phyloP scores from a whole-genome alignment of 2,888 invertebrate species.

The Drosophila melanosoma region DNA sequence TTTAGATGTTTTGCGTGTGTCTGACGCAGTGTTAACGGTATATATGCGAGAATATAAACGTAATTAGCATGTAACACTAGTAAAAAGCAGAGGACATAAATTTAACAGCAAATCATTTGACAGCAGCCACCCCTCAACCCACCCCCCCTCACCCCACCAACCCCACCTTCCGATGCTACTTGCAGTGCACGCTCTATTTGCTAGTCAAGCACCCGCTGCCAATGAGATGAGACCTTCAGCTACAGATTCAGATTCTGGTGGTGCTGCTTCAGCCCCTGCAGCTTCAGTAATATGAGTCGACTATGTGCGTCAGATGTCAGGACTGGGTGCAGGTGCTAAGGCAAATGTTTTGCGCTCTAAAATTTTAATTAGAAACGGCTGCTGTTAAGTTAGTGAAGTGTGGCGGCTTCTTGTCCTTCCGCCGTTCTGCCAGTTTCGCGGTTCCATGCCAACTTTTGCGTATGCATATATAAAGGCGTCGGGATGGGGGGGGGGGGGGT shows the following conservation, averaged over 20 bases:
- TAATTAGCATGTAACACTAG: slow-evolving; percentile 72
- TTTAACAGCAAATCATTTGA: slow-evolving; percentile 68
- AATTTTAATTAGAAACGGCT: slow-evolving; percentile 78
- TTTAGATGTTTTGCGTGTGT: slow-evolving; percentile 25
- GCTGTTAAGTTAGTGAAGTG: slow-evolving; percentile 74
- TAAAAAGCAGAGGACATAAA: slow-evolving; percentile 66
- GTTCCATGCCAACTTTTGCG: slow-evolving; percentile 54
- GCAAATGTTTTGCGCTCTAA: slow-evolving; percentile 55
- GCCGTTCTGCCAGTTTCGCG: not conserved
- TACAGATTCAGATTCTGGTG: slow-evolving; percentile 2
- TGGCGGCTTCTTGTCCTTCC: slow-evolving; percentile 19
- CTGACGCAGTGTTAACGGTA: slow-evolving; percentile 44
- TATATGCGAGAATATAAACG: slow-evolving; percentile 55
- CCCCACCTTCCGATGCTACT: not conserved
- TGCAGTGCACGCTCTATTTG: slow-evolving; percentile 62
- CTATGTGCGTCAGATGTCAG: slow-evolving; percentile 3
- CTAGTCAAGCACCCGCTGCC: slow-evolving; percentile 70
- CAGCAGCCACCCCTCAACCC: slow-evolving; percentile 14
- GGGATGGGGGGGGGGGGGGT: not conserved
- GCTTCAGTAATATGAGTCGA: not conserved
- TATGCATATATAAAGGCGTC: slow-evolving; percentile 71
- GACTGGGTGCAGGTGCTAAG: slow-evolving; percentile 47
- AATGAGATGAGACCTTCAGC: slow-evolving; percentile 39
- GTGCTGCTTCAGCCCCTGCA: not conserved
- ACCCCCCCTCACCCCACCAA: not conserved